Base-by-base conservation (phyloP, 1,140 invertebrate species). In the Drosophila aff. region DNA sequence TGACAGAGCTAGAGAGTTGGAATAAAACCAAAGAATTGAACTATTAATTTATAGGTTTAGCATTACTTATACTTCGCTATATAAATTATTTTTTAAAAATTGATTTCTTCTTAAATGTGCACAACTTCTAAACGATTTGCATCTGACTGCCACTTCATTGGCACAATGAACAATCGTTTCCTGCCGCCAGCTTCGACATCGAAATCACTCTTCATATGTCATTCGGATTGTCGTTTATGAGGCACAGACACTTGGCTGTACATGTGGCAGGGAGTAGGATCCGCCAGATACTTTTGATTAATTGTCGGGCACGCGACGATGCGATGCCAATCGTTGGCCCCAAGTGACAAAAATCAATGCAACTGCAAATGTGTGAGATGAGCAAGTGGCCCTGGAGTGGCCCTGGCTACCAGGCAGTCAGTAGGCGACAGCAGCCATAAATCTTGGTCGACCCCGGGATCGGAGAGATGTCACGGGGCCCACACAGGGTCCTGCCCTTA, bases 261-360 rank as follows among this genome's bases (percentile, higher is more conserved):
- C 28, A 21, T 53, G 50, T 40, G 53, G 33, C 33, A n/a, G 15
- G 53, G 21, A 9, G 18, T 15, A n/a, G 62, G 44, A 26, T 36
- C 47, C 33, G n/a, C 28, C 2, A 62, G 63, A 38, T 67, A 71
- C 62, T 55, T 21, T 55, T 81, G 82, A 84, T 84, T 84, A 86
- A 84, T 84, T 86, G 82, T 36, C 15, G 44, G 74, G 67, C 82
- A 84, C 82, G 81, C 81, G 82, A 64, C 76, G 76, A 62, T 40
- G 50, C 78, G 82, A 84, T 84, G 82, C 82, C 82, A 81, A 84
- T 84, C 82, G 73, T 16, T 46, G 50, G 65, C 41, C 73, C 75
- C 76, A 67, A 84, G 82, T 84, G 82, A 84, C 82, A 84, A 84
- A 84, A 86, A 86, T 86, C 83, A 86, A 86, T 86, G 79, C 79